Evolutionary conservation across 1,140 invertebrate species (phyloP).

Genomic region (Nasonia longicornis): DNA sequence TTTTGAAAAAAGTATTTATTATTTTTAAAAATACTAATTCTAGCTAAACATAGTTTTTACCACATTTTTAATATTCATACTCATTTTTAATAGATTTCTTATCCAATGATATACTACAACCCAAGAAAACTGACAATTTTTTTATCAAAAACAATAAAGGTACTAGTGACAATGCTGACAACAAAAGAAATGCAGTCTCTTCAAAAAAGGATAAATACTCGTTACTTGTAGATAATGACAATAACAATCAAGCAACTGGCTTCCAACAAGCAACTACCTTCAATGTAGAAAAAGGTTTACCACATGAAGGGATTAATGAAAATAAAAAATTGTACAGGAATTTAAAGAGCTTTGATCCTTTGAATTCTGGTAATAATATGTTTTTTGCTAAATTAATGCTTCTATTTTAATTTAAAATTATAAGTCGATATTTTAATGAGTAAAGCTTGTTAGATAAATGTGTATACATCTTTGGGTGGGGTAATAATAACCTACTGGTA

Average conservation of each 20-base stretch:
- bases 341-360: constrained; percentile 36
- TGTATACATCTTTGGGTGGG: constrained; percentile 31
- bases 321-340: constrained; percentile 36
- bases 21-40: constrained; percentile 6
- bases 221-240: constrained; percentile 28
- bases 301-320: constrained; percentile 7
- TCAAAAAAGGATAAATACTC: constrained; percentile 22
- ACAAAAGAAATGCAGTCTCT: constrained; percentile 7
- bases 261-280: neutral
- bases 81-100: constrained; percentile 44
- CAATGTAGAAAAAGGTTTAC: neutral
- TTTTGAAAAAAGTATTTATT: constrained; percentile 57
- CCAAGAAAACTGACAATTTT: constrained; percentile 40
- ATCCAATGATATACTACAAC: constrained; percentile 46
- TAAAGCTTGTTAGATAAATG: constrained; percentile 21
- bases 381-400: neutral
- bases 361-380: constrained; percentile 36
- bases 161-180: neutral
- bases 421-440: neutral
- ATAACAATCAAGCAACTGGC: constrained; percentile 33
- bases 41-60: neutral
- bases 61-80: constrained; percentile 26
- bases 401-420: constrained; percentile 1
- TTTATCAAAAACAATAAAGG: constrained; percentile 30
- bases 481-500: constrained; percentile 61